Evolutionary conservation across 1,140 invertebrate species (phyloP), one percentile per base, ranked within the genome.

Genomic region (Luehdorfia chinensis): DNA sequence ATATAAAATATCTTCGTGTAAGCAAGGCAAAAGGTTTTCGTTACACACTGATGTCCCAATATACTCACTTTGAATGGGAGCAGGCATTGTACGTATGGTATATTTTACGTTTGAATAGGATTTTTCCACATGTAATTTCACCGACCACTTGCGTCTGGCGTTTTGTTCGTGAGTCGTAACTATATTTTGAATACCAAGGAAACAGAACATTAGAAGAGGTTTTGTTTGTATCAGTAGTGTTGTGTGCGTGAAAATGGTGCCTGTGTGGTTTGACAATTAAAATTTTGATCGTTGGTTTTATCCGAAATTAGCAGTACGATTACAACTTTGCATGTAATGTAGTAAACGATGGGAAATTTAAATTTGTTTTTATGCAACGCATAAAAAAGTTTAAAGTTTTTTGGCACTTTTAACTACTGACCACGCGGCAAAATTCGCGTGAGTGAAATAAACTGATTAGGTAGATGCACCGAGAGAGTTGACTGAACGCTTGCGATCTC

Each of bases 161-260:
- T 69, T 59, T 75, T 72, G 65, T 72, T 76, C 64, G 75, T 81
- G 78, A 81, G 75, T 66, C 45, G 64, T 69, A 66, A 59, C 64
- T 75, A 69, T 71, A 68, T 75, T 83, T 73, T 47, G 50, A 51
- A 49, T 75, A 83, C 81, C 51, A 83, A 77, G 74, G 45, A 7
- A 56, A 16, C 74, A 76, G 47, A 55, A 52, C 25, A 6, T 18
- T 9, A 14, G 47, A 57, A 32, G 67, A 68, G 58, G 37, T 58
- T 36, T 27, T n/a, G n/a, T 30, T 50, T 41, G 44, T 11, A 44
- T 46, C 14, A 45, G 46, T 48, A n/a, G n/a, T n/a, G n/a, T n/a
- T 37, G 52, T 55, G 48, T 47, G 16, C 12, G 49, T 47, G 18
- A 41, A 23, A 49, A 43, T 59, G 27, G n/a, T 16, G 23, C 43